These are phyloP conservation scores for Saccostrea cuccullata DNA, from an alignment of 1,140 invertebrate species.

Conservation along the genomic window DNA sequence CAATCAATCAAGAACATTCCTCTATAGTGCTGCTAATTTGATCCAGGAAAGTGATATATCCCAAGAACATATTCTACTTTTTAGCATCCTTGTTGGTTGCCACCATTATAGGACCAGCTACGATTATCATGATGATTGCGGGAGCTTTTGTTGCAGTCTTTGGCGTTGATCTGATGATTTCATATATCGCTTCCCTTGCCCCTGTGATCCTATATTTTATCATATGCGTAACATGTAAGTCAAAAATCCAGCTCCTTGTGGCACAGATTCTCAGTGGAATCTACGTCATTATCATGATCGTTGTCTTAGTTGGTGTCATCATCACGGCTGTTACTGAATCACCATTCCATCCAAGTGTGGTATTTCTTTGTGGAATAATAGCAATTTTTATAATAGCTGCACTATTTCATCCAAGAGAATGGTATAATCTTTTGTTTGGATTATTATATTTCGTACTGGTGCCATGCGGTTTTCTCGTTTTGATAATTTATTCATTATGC, in stretches of 20 bases:
- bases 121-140: slow-evolving; percentile 81
- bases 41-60: too few species aligned
- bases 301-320: slow-evolving; percentile 72
- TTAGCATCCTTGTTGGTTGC: slow-evolving; percentile 45
- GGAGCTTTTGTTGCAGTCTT: slow-evolving; percentile 81
- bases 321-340: slow-evolving; percentile 65
- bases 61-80: too few species aligned
- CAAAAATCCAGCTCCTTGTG: slow-evolving; percentile 86
- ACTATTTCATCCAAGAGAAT: slow-evolving; percentile 98
- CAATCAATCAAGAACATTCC: too few species aligned
- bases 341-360: slow-evolving; percentile 87
- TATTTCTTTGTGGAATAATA: slow-evolving; percentile 94
- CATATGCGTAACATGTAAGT: slow-evolving; percentile 79
- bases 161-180: slow-evolving; percentile 75
- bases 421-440: slow-evolving; percentile 95
- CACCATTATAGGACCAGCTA: slow-evolving; percentile 82
- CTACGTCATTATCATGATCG: slow-evolving; percentile 75
- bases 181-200: slow-evolving; percentile 79
- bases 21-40: too few species aligned
- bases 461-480: slow-evolving; percentile 97
- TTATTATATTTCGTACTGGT: slow-evolving; percentile 96
- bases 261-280: slow-evolving; percentile 81
- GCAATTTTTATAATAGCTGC: slow-evolving; percentile 96
- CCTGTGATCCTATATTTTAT: slow-evolving; percentile 80
- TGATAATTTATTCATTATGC: slow-evolving; percentile 97